phyloP scores from a whole-genome alignment of 2,888 invertebrate genomes.

The Limnephilus lunatus region DNA sequence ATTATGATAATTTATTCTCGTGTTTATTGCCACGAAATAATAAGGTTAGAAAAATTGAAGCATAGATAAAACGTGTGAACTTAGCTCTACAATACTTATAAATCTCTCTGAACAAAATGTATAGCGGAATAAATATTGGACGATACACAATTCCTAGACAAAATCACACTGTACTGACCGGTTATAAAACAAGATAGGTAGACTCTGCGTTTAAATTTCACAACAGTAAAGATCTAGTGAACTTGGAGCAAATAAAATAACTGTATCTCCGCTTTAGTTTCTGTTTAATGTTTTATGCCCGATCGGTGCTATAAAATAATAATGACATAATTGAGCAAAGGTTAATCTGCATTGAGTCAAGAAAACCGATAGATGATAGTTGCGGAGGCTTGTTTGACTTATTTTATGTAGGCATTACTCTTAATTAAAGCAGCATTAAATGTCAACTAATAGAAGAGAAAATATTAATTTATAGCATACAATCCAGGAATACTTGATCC shows the following conservation, averaged over 20 bases:
- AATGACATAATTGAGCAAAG: constrained; percentile 45
- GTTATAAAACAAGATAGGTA: constrained; percentile 26
- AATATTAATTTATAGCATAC: background rate
- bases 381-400: no score
- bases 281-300: background rate
- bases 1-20: constrained; percentile 43
- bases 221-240: constrained; percentile 23
- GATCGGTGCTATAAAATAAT: constrained; percentile 43
- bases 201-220: constrained; percentile 13
- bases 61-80: constrained; percentile 45
- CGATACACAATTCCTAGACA: constrained; percentile 34
- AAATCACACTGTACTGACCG: constrained; percentile 22
- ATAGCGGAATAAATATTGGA: constrained; percentile 35
- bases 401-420: no score
- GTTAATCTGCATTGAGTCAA: background rate
- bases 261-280: constrained; percentile 14
- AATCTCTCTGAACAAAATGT: constrained; percentile 38
- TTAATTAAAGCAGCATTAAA: no score
- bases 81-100: constrained; percentile 33
- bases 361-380: no score
- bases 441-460: background rate
- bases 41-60: constrained; percentile 39
- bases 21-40: constrained; percentile 38
- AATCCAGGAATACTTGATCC: background rate
- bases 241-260: constrained; percentile 34